Conservation (phyloP, 2,888 invertebrate species). For the Syritta pipiens region DNA sequence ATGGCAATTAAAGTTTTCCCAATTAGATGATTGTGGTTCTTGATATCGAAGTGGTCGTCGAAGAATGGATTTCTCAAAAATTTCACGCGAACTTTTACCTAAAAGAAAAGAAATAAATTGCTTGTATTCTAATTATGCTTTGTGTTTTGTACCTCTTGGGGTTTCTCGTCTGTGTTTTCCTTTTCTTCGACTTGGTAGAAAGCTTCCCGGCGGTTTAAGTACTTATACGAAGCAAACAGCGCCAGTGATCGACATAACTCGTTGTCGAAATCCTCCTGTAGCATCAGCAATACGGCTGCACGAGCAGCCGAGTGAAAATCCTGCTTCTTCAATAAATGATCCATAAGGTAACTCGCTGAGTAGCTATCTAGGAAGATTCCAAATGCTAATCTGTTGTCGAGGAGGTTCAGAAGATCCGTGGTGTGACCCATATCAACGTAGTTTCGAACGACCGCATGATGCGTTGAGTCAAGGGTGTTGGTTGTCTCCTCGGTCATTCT, state of each 20-base stretch:
- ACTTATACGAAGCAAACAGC: slow-evolving; percentile 87
- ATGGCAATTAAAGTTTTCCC: slow-evolving; percentile 90
- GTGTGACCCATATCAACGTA: slow-evolving; percentile 78
- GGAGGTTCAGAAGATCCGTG: slow-evolving; percentile 83
- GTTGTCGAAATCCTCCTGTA: slow-evolving; percentile 92
- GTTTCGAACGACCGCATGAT: slow-evolving; percentile 87
- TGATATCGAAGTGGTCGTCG: slow-evolving; percentile 94
- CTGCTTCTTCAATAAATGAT: slow-evolving; percentile 85
- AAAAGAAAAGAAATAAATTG: slow-evolving; percentile 2
- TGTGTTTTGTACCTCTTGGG: slow-evolving; percentile 69
- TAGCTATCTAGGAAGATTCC: slow-evolving; percentile 94
- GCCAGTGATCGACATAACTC: slow-evolving; percentile 85
- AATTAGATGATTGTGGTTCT: slow-evolving; percentile 84
- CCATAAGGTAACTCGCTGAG: slow-evolving; percentile 88
- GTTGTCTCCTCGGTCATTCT: slow-evolving; percentile 86
- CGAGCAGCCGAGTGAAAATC: slow-evolving; percentile 87
- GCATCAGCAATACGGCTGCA: slow-evolving; percentile 89
- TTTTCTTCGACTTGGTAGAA: slow-evolving; percentile 65
- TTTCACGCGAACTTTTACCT: slow-evolving; percentile 10
- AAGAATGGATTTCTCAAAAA: slow-evolving; percentile 90
- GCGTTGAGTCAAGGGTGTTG: slow-evolving; percentile 88
- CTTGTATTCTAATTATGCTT: too few relatives aligned
- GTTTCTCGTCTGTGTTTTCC: slow-evolving; percentile 78
- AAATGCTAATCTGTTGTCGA: slow-evolving; percentile 91
- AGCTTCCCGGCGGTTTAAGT: slow-evolving; percentile 80